These are phyloP conservation scores for Brienomyrus longianalis DNA, from an alignment of 2,113 vertebrate species.

Conservation along the genomic window DNA sequence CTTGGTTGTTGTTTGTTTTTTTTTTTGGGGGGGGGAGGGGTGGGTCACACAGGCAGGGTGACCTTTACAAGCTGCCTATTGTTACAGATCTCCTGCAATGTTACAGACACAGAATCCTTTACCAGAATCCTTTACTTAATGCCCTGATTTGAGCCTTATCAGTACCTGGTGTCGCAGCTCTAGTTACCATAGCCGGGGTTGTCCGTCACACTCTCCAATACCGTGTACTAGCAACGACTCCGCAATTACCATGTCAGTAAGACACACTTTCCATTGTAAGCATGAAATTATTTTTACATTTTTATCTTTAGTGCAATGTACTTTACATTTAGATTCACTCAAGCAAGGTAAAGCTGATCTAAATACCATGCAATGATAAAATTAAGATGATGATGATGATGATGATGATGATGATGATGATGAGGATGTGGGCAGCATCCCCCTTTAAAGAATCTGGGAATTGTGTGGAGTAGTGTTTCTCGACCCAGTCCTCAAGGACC, in stretches of 20 bases:
- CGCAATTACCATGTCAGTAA: neutral
- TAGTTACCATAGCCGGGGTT: slow-evolving; percentile 45
- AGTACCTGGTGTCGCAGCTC: slow-evolving; percentile 55
- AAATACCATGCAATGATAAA: neutral
- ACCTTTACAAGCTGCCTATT: neutral
- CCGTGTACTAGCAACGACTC: slow-evolving; percentile 24
- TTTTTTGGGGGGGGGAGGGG: neutral
- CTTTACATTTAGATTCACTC: neutral
- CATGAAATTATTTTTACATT: neutral
- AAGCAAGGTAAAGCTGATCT: neutral
- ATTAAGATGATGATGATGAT: neutral
- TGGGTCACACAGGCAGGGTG: neutral
- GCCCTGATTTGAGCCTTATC: slow-evolving; percentile 58
- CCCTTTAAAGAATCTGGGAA: neutral
- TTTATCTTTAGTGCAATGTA: neutral
- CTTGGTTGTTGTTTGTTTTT: neutral
- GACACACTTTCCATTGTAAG: neutral
- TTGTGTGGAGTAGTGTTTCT: neutral
- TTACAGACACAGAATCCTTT: slow-evolving; percentile 62
- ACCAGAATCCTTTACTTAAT: slow-evolving; percentile 62
- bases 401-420: neutral
- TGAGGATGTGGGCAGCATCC: neutral
- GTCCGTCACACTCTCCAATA: slow-evolving; percentile 31
- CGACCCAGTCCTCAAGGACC: neutral
- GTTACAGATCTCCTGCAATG: slow-evolving; percentile 43